A percentile compares a stretch with the other conserved stretches of the same genome.
These are phyloP conservation scores for Mixornis gularis DNA, from an alignment of 2,113 vertebrate species.

Conservation along the genomic window DNA sequence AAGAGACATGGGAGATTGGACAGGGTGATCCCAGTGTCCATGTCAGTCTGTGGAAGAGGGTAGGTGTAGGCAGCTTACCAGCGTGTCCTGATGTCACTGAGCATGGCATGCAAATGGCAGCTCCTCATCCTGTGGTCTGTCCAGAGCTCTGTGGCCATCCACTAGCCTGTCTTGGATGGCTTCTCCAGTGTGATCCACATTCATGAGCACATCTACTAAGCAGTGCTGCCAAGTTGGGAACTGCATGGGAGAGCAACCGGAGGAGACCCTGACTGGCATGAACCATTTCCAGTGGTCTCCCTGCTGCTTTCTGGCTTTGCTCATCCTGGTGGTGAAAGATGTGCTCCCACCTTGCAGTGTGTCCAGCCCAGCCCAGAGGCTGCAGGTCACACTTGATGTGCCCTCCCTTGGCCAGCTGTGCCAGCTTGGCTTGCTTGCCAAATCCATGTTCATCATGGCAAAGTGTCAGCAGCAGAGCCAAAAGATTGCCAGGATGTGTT, in stretches of 20 bases:
- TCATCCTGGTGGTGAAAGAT: background rate
- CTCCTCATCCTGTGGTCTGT: background rate
- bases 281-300: background rate
- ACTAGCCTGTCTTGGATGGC: background rate
- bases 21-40: background rate
- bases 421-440: background rate
- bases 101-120: accelerated
- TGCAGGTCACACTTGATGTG: background rate
- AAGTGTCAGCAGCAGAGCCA: background rate
- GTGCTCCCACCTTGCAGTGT: background rate
- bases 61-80: accelerated
- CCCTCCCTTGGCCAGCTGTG: background rate
- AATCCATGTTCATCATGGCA: background rate
- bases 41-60: background rate
- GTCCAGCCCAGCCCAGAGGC: background rate
- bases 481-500: background rate
- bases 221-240: accelerated
- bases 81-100: accelerated
- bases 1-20: background rate
- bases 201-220: background rate
- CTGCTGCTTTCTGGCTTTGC: background rate
- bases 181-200: background rate
- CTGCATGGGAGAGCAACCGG: accelerated
- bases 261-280: background rate
- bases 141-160: background rate